A percentile compares a stretch with the other conserved stretches of the same genome.
phyloP scores from a whole-genome alignment of 2,888 invertebrate species.

The Machimus atricapillus region DNA sequence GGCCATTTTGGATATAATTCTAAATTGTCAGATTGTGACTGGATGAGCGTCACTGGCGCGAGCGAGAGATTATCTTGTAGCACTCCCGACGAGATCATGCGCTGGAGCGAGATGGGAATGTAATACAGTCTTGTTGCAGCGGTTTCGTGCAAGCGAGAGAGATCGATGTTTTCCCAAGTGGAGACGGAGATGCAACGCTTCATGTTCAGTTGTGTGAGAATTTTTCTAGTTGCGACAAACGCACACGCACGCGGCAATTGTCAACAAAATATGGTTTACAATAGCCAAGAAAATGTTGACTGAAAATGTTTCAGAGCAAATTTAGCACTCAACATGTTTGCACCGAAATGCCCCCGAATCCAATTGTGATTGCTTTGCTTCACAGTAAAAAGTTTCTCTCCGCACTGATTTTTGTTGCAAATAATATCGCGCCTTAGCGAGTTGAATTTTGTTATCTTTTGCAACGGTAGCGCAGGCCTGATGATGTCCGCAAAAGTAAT shows the following conservation, averaged over 20 bases:
- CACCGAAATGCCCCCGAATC: not conserved
- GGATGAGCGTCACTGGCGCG: not conserved
- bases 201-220: not conserved
- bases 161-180: not conserved
- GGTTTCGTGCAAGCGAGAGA: not conserved
- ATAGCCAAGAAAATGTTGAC: not conserved
- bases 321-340: not conserved
- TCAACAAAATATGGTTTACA: not conserved
- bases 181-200: not conserved
- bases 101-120: not conserved
- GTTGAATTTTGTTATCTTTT: no score
- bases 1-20: slow-evolving; percentile 8
- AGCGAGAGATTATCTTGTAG: not conserved
- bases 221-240: not conserved
- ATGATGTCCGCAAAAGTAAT: no score
- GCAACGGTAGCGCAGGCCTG: no score
- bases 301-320: not conserved
- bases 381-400: not conserved
- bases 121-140: not conserved
- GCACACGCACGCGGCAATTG: not conserved
- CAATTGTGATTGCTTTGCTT: not conserved
- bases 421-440: no score
- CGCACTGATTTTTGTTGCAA: not conserved
- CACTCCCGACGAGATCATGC: not conserved
- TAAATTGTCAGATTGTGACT: slow-evolving; percentile 19